phyloP scores from a whole-genome alignment of 2,888 invertebrate genomes.

The Chironomus tentans region DNA sequence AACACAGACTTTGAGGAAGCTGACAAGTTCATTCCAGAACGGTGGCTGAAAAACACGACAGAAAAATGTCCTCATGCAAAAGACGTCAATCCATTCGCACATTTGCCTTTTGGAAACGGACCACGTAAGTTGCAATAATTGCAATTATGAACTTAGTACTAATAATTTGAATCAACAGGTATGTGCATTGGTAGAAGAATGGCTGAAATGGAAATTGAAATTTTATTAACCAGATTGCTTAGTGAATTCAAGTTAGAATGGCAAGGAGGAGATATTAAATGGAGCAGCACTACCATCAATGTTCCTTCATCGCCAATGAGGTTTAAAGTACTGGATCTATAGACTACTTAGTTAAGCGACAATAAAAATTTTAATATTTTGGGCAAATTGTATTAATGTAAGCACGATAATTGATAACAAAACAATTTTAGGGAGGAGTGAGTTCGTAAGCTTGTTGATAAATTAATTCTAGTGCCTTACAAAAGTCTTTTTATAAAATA shows the following conservation, averaged over 20 bases:
- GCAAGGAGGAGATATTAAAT: no score
- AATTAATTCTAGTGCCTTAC: no score
- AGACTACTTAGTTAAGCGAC: neutral
- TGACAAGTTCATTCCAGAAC: conserved; percentile 54
- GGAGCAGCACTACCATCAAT: no score
- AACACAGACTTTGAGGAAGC: conserved; percentile 52
- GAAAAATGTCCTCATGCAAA: conserved; percentile 40
- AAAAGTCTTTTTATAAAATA: no score
- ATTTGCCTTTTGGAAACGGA: conserved; percentile 58
- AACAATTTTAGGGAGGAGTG: no score
- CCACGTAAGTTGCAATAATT: conserved; percentile 40
- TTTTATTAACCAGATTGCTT: neutral
- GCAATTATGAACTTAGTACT: neutral
- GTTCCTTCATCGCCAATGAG: no score
- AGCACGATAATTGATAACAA: no score
- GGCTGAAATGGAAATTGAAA: conserved; percentile 12
- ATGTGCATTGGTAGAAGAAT: conserved; percentile 5
- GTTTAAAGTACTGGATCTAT: conserved; percentile 34
- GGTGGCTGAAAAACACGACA: conserved; percentile 48
- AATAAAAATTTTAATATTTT: no score
- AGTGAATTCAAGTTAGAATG: neutral
- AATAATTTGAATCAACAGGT: neutral
- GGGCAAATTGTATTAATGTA: no score
- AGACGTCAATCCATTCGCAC: conserved; percentile 51
- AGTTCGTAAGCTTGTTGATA: no score